Evolutionary conservation across 2,888 invertebrate species (phyloP), one percentile per base, ranked within the genome.

Genomic region (Ecdyonurus torrentis): DNA sequence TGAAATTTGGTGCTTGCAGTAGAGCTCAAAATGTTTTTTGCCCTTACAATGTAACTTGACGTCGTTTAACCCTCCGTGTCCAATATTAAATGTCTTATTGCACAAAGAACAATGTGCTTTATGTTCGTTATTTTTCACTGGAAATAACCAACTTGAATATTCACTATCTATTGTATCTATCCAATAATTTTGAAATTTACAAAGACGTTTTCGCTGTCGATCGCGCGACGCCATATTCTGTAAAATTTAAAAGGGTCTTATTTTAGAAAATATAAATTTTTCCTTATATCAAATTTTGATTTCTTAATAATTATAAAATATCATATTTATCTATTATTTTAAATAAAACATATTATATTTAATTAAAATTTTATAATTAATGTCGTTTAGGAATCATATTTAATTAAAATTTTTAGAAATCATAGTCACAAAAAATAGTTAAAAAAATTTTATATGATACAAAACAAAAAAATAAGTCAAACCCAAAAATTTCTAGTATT

Each of bases 41-140:
- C 55, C 55, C 55, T 55, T 55, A n/a, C 55, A 55, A 22, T 72
- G 71, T 63, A 71, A 70, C 67, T 71, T 70, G 63, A 70, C 71
- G 67, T 71, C 71, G 66, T 71, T 70, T 65, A 71, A 66, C 64
- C 70, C 71, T 63, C 72, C 71, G 69, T 70, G 72, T 66, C 70
- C 68, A 63, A 71, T 69, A 64, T 71, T 70, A 69, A 72, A 73
- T 63, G 68, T 68, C 67, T 71, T 71, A 67, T 70, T 69, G 66
- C 73, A 71, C 67, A 71, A 69, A 66, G 69, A 68, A 66, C 71
- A 71, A 65, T 69, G 70, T 24, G 70, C 72, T 64, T 71, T 71
- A 68, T 71, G 71, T 64, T 68, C 66, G 66, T 55, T 55, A 22
- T 22, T 55, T 55, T 55, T 55, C 5, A 37, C 37, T 20, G 55